Base-by-base conservation (phyloP, 2,888 invertebrate genomes). In the Polymixis flavicincta region DNA sequence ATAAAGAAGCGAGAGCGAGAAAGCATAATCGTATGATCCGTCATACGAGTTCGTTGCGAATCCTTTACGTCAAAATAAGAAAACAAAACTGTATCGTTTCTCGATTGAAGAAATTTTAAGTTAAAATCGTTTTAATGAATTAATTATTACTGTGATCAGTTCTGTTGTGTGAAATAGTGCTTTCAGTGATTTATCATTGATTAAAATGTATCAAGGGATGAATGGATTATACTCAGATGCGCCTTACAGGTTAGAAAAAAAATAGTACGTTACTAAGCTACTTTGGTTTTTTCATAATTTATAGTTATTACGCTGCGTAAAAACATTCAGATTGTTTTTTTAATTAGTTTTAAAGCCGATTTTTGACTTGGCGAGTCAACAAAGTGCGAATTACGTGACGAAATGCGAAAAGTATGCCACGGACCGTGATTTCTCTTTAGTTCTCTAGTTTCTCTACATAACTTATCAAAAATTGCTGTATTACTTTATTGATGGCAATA, bases 211-310 rank as follows among this genome's bases (percentile, higher is more conserved):
- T 90, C 92, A 93, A 71, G 91, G 92, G 37, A 93, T 95, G 90
- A 95, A 96, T 84, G 95, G 96, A 79, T 90, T 96, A n/a, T 96
- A 95, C 85, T 93, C 94, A 0, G 96, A 96, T 80, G 82, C 90
- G 57, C 91, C 92, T 55, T 95, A 95, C 96, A 96, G 96, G 96
- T 96, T 95, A 95, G 94, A 92, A 88, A 77, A 79, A 68, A 76
- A 71, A 78, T 57, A 69, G n/a, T n/a, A n/a, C n/a, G 71, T 65
- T 69, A n/a, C 25, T 76, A 54, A 57, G 72, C 55, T 80, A 77
- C 74, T 68, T 37, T 74, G 74, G 55, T 77, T 82, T 76, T 73
- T 69, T 71, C 60, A n/a, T 48, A 67, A 64, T 78, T 70, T 78
- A 75, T 17, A 65, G 32, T 19, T 73, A 74, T 11, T 85, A 83